Evolutionary conservation across 1,140 invertebrate species (phyloP).

Genomic region (Galendromus occidentalis): DNA sequence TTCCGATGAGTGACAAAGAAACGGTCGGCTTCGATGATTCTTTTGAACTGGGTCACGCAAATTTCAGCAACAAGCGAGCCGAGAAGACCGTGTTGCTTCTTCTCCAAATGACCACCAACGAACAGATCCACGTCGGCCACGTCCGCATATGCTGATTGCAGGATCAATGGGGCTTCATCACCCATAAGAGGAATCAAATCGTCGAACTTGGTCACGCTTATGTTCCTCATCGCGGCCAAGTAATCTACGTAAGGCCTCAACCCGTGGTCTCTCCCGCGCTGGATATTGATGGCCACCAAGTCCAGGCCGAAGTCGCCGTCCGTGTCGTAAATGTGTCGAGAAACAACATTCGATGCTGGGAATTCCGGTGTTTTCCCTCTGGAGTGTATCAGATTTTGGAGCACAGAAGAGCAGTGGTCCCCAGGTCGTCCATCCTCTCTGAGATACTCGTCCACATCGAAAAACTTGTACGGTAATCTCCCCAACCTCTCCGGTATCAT

Average conservation of each 20-base stretch:
- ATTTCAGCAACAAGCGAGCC: slow-evolving; percentile 27
- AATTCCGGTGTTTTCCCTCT: not conserved
- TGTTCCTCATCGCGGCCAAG: slow-evolving; percentile 56
- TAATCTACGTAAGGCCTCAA: slow-evolving; percentile 44
- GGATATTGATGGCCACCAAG: slow-evolving; percentile 25
- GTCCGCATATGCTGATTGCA: not conserved
- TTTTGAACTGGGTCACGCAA: not conserved
- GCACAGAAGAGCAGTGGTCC: not conserved
- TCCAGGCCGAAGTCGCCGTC: slow-evolving; percentile 23
- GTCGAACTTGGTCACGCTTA: slow-evolving; percentile 48
- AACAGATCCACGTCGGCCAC: slow-evolving; percentile 27
- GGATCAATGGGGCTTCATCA: not conserved
- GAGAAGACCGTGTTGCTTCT: slow-evolving; percentile 10
- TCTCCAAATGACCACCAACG: slow-evolving; percentile 23
- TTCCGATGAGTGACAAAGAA: not conserved
- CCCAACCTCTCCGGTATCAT: not conserved
- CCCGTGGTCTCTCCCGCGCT: slow-evolving; percentile 28
- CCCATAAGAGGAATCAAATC: slow-evolving; percentile 47
- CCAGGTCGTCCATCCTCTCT: not conserved
- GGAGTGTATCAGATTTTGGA: not conserved
- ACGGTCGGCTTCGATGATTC: not conserved
- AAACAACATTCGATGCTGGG: not conserved
- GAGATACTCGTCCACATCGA: not conserved
- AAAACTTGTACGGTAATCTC: not conserved
- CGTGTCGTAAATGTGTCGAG: not conserved